Base-by-base conservation (phyloP, 2,797 vertebrate species). In the Pampus argenteus region DNA sequence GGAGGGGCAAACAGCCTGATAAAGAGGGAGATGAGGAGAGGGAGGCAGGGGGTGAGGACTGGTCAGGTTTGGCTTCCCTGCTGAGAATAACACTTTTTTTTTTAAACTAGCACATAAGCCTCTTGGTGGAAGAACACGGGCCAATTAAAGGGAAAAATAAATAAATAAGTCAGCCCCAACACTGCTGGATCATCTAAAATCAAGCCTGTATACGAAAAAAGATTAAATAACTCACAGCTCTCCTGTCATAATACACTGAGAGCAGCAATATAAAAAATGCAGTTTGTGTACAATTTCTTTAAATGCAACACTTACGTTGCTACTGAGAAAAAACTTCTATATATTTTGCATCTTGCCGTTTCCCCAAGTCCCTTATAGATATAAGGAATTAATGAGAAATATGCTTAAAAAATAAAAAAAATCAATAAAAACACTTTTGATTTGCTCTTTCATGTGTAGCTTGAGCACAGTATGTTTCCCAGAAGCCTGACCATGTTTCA, bases 141-240 rank as follows among this genome's bases (percentile, higher is more conserved):
- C 86, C 91, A 93, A 92, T 93, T 91, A 94, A 92, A 91, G 20
- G 26, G 4, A 59, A 70, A 86, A 77, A 86, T 69, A 60, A 67
- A 78, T 73, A 82, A 85, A 90, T 62, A 67, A 80, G 36, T 81
- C 80, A 3, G 66, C 57, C 38, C 26, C 40, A 84, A 81, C 81
- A 71, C 57, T 89, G 86, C 90, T 90, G 85, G 85, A 85, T 93
- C 89, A 92, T 90, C 90, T 88, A 85, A 92, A 89, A 87, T 85
- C 78, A 78, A 66, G 81, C 75, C 66, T 84, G 78, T 81, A 83
- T 79, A 79, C 59, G 59, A 66, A 77, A 74, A 78, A 81, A 80
- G 66, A 84, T 82, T 82, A 88, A 86, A 87, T 81, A 87, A 77
- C 81, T 84, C 80, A 74, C 62, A 88, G 75, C 74, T 71, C 59